These are phyloP conservation scores for Tromatobia lineatoria DNA, from an alignment of 2,888 invertebrate species.

Conservation along the genomic window DNA sequence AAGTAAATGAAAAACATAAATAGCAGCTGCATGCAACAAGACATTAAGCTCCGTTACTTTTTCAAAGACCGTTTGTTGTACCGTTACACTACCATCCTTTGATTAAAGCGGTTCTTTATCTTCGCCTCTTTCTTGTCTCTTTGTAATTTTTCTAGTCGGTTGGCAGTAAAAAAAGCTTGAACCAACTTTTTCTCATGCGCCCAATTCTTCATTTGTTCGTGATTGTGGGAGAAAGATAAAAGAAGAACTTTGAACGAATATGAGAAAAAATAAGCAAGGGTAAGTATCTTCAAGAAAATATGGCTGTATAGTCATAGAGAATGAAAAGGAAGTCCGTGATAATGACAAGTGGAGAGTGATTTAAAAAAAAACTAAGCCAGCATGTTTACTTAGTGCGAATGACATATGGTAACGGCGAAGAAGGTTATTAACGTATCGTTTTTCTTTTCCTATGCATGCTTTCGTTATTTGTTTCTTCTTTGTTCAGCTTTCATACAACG, in stretches of 20 bases:
- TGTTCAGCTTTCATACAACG: too few relatives aligned
- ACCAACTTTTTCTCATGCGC: constrained; percentile 12
- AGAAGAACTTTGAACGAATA: neutral
- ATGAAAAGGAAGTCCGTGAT: constrained; percentile 12
- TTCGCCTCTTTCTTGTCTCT: neutral
- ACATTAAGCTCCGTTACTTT: neutral
- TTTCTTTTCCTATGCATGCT: constrained; percentile 21
- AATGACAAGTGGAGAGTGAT: neutral
- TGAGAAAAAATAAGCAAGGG: neutral
- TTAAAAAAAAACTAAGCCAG: neutral
- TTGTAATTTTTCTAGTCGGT: constrained; percentile 13
- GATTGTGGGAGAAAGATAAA: neutral
- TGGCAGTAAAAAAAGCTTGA: constrained; percentile 3
- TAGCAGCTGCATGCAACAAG: neutral
- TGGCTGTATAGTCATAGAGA: neutral
- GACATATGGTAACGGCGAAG: constrained; percentile 1
- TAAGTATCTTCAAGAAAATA: constrained; percentile 13
- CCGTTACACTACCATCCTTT: neutral
- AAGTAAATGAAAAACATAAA: neutral
- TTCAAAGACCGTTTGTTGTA: neutral
- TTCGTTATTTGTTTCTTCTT: neutral
- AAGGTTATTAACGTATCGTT: neutral
- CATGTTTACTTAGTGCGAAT: neutral
- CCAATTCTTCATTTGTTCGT: constrained; percentile 12
- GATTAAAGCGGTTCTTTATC: neutral